phyloP scores from a whole-genome alignment of 2,797 vertebrate genomes.

The Lepus oiostolus region DNA sequence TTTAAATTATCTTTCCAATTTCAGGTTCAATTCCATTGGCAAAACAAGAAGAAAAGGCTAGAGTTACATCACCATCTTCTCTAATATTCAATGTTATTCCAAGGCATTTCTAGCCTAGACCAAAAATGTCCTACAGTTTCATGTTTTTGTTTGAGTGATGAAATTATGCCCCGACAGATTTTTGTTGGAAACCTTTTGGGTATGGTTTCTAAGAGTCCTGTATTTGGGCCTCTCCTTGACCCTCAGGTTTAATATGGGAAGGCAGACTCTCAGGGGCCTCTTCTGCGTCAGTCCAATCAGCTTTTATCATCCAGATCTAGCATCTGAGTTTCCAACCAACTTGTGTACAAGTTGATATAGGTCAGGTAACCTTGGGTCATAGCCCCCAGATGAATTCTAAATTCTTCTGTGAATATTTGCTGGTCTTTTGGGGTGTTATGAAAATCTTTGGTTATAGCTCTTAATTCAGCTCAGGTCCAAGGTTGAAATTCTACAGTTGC shows the following conservation, averaged over 20 bases:
- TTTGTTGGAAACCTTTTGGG: neutral
- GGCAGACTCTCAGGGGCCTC: neutral
- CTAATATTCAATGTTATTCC: neutral
- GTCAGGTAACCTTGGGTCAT: neutral
- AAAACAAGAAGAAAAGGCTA: neutral
- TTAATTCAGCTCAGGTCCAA: constrained; percentile 13
- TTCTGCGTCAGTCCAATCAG: neutral
- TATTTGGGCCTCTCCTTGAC: neutral
- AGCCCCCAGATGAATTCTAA: neutral
- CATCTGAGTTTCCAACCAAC: neutral
- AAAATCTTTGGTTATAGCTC: neutral
- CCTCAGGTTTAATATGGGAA: neutral
- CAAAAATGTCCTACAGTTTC: neutral
- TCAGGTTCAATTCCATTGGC: neutral
- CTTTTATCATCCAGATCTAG: neutral
- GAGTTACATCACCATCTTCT: neutral
- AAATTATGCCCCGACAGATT: neutral
- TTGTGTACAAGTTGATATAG: neutral
- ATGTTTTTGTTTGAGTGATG: neutral
- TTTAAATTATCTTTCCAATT: neutral
- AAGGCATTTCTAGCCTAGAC: neutral
- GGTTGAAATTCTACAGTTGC: neutral
- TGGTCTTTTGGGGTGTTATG: neutral
- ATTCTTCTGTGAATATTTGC: neutral
- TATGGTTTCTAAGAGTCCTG: neutral